Base-by-base conservation (phyloP, 2,888 invertebrate genomes). In the Drosophila multiciliata region DNA sequence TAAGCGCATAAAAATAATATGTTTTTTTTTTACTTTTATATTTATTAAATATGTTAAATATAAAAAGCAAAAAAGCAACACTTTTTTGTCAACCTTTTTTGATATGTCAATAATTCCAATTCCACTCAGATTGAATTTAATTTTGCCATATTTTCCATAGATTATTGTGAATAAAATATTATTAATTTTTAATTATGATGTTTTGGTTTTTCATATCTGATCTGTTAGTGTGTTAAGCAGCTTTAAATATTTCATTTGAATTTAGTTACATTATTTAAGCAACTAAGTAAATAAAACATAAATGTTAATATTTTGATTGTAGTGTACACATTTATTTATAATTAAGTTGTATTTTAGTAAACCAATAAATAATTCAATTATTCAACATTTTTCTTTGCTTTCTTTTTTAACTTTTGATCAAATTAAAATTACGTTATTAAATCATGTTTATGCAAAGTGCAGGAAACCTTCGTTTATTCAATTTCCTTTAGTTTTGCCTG, bases 91-190 rank as follows among this genome's bases (percentile, higher is more conserved):
- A 60, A 52, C 42, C 48, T 36, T 15, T 64, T 59, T 11, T 60
- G 76, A 11, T 42, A 20, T 61, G 58, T 71, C 49, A 54, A 57
- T 65, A 45, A 61, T 68, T 68, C 50, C 49, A 61, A 63, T 68
- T 54, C 49, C 42, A 60, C 29, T 36, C 55, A 45, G 49, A 32
- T 58, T 61, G 58, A 60, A 60, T 48, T 60, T 29, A 61, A 52
- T 45, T 20, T 45, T 12, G 20, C 29, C 29, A 29, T 29, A 29
- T 29, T 29, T 29, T 5, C 5, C 29, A 29, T 29, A 29, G 29
- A 5, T 29, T 29, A 29, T 6, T 29, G 6, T 29, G 5, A 29
- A 29, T 1, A 29, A 29, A 29, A 29, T 29, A 29, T 29, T 5
- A 29, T 29, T 29, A 5, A 29, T 29, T 29, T 29, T 2, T 36